These are phyloP conservation scores for Phymastichus coffea DNA, from an alignment of 1,140 invertebrate species.

Conservation along the genomic window DNA sequence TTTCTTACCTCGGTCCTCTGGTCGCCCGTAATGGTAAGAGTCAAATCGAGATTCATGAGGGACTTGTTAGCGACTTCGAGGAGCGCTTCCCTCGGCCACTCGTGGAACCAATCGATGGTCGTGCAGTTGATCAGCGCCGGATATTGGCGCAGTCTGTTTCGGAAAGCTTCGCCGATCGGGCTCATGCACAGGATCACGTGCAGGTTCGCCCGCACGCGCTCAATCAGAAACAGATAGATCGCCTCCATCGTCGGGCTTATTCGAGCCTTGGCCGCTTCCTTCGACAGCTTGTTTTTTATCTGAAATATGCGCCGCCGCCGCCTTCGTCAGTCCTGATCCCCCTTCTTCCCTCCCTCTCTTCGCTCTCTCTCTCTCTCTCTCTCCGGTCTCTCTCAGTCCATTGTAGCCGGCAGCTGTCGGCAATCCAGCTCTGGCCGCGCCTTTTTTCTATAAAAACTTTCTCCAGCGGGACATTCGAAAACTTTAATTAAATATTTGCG, in stretches of 20 bases:
- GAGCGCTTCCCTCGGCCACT: constrained; percentile 84
- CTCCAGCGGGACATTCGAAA: too few species aligned
- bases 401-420: too few species aligned
- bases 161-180: constrained; percentile 76
- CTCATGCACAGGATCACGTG: constrained; percentile 84
- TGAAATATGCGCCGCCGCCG: too few species aligned
- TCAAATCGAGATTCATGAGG: constrained; percentile 66
- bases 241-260: constrained; percentile 66
- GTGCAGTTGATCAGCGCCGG: constrained; percentile 82
- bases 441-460: too few species aligned
- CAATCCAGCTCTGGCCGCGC: too few species aligned
- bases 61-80: constrained; percentile 78
- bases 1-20: constrained; percentile 21
- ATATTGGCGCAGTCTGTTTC: constrained; percentile 80
- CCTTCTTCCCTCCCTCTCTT: too few species aligned
- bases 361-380: too few species aligned
- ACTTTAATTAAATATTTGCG: too few species aligned
- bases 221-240: constrained; percentile 73
- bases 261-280: constrained; percentile 65
- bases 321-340: too few species aligned
- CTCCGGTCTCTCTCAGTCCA: too few species aligned
- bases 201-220: constrained; percentile 79
- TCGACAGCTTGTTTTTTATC: constrained; percentile 70
- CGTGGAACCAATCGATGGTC: constrained; percentile 85
- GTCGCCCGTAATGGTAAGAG: constrained; percentile 64